Evolutionary conservation across 1,140 invertebrate genomes (phyloP).

Genomic region (Drosophila kohkoa): DNA sequence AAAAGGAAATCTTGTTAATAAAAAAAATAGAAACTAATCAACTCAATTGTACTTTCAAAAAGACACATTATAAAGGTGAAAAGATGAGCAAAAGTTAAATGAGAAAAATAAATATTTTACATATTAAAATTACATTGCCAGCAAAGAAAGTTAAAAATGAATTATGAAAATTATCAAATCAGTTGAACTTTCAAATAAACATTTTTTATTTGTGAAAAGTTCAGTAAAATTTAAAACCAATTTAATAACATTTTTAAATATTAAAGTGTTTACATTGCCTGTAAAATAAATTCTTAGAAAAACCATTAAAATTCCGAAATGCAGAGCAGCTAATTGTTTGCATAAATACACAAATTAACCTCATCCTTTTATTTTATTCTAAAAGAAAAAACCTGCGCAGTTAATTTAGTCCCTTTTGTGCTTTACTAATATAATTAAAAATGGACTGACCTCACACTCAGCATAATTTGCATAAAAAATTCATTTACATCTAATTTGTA

Average conservation of each 20-base stretch:
- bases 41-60: too few relatives aligned
- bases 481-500: neutral
- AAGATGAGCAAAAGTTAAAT: too few relatives aligned
- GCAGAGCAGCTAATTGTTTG: constrained; percentile 50
- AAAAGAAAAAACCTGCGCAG: constrained; percentile 26
- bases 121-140: neutral
- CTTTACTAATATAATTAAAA: neutral
- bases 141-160: neutral
- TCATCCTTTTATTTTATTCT: constrained; percentile 10
- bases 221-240: too few relatives aligned
- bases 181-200: too few relatives aligned
- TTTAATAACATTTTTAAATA: neutral
- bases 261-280: neutral
- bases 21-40: too few relatives aligned
- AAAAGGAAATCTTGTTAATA: too few relatives aligned
- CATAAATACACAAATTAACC: constrained; percentile 50
- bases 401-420: constrained; percentile 24
- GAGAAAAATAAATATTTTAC: too few relatives aligned
- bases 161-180: too few relatives aligned
- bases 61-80: too few relatives aligned
- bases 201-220: too few relatives aligned
- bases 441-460: neutral
- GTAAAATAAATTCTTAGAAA: neutral
- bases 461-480: neutral
- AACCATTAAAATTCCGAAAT: constrained; percentile 19